Conservation (phyloP, 2,888 invertebrate genomes). For the Mesodorylaimus sp. region DNA sequence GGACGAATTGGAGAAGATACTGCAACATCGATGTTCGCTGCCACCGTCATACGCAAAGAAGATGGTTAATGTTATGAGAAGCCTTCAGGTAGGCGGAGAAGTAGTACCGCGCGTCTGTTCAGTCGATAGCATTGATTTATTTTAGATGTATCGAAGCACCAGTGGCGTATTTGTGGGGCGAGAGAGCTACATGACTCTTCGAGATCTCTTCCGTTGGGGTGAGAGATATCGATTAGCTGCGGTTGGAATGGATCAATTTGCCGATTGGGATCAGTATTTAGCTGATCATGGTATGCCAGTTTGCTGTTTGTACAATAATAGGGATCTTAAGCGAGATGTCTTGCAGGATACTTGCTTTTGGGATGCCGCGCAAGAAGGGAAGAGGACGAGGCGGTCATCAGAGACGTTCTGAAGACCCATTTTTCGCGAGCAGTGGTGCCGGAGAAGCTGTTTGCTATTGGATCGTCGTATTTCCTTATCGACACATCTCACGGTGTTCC, state of each 20-base stretch:
- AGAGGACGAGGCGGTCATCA: constrained; percentile 63
- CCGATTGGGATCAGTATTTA: constrained; percentile 90
- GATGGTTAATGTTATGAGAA: constrained; percentile 73
- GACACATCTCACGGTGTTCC: background rate
- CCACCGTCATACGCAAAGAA: constrained; percentile 69
- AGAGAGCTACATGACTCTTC: constrained; percentile 69
- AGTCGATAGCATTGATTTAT: background rate
- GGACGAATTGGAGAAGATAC: constrained; percentile 62
- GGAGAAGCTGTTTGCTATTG: constrained; percentile 45
- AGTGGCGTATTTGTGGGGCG: constrained; percentile 78
- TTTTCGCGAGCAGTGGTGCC: constrained; percentile 56
- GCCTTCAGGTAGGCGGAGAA: constrained; percentile 51
- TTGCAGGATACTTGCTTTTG: constrained; percentile 58
- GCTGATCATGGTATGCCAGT: constrained; percentile 55
- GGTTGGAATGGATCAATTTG: constrained; percentile 40
- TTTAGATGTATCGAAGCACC: constrained; percentile 48
- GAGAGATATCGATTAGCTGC: constrained; percentile 56
- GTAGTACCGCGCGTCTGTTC: background rate
- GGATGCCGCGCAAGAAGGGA: constrained; percentile 71
- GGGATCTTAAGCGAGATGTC: background rate
- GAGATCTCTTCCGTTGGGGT: constrained; percentile 88
- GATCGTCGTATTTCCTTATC: constrained; percentile 20
- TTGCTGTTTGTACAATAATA: background rate
- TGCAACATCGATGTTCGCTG: constrained; percentile 67
- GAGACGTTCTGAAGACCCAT: constrained; percentile 45